Base-by-base conservation (phyloP, 2,113 vertebrate species). In the Ophiodon elongatus region DNA sequence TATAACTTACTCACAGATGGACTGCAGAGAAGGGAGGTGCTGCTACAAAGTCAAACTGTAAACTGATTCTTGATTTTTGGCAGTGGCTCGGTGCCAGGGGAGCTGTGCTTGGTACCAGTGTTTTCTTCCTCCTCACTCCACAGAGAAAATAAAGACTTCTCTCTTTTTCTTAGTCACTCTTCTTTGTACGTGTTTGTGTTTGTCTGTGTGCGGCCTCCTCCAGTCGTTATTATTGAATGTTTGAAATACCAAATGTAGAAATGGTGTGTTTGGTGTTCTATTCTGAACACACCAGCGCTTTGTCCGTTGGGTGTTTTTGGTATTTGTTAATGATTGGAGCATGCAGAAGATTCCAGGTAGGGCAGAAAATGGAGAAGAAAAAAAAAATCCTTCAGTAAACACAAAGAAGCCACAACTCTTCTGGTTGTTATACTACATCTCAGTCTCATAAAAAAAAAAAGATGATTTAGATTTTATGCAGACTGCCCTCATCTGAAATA, bases 21-120 rank as follows among this genome's bases (percentile, higher is more conserved):
- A 80, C 60, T 65, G 82, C 77, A 77, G 83, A 73, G 84, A 45
- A 80, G 82, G 87, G 91, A 90, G 90, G 82, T 6, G 83, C 88
- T 83, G 83, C 85, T 52, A 25, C 63, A 68, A 76, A 85, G 78
- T 88, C 45, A 43, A 88, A 86, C 73, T 83, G 86, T 72, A 76
- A 88, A 88, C 76, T 69, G 83, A 86, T 80, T 83, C 71, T 79
- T 76, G 45, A 90, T 87, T 85, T 85, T 83, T 43, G 80, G 57
- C 37, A 1, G 65, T 88, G 89, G 87, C 89, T 27, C 2, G 2
- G 59, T 0, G 76, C 90, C 89, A 92, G 77, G 56, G 33, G 54
- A 86, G 84, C 88, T 85, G 76, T 82, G 86, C 91, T 86, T 77
- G 87, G 90, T 90, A 85, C 86, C 79, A 45, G 29, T 2, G 68